Conservation (phyloP, 2,113 vertebrate species). For the Corythornis cristatus region DNA sequence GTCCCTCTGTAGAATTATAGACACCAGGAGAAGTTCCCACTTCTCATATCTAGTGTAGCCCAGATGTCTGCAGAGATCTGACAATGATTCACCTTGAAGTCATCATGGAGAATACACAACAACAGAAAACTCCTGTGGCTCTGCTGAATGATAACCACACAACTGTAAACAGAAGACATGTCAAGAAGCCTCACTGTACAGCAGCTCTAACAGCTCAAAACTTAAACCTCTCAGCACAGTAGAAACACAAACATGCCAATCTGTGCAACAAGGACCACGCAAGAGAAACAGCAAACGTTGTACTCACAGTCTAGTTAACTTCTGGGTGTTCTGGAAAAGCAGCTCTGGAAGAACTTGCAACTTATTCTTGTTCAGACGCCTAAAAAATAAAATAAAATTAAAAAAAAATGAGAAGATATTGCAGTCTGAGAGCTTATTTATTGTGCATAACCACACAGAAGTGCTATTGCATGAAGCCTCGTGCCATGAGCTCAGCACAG, state of each 20-base stretch:
- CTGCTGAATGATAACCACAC: neutral
- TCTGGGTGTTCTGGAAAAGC: constrained; percentile 96
- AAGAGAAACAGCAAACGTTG: neutral
- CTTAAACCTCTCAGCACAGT: neutral
- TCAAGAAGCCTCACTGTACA: neutral
- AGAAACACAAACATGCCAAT: neutral
- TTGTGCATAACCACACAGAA: neutral
- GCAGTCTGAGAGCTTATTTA: neutral
- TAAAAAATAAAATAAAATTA: constrained; percentile 55
- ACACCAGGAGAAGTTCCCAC: neutral
- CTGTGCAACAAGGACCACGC: neutral
- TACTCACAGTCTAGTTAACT: constrained; percentile 97
- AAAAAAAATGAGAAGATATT: constrained; percentile 4
- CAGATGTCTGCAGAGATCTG: neutral
- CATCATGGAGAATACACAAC: neutral
- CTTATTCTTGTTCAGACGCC: constrained; percentile 97
- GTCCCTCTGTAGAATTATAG: neutral
- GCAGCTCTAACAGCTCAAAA: neutral
- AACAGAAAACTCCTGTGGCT: neutral
- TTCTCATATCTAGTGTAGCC: neutral
- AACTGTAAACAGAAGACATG: neutral
- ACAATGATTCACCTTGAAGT: neutral
- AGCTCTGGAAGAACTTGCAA: constrained; percentile 95
- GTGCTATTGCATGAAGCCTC: neutral
- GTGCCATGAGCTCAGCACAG: accelerated